Evolutionary conservation across 2,888 invertebrate species (phyloP), one percentile per base, ranked within the genome.

Genomic region (Punctoribates punctum): DNA sequence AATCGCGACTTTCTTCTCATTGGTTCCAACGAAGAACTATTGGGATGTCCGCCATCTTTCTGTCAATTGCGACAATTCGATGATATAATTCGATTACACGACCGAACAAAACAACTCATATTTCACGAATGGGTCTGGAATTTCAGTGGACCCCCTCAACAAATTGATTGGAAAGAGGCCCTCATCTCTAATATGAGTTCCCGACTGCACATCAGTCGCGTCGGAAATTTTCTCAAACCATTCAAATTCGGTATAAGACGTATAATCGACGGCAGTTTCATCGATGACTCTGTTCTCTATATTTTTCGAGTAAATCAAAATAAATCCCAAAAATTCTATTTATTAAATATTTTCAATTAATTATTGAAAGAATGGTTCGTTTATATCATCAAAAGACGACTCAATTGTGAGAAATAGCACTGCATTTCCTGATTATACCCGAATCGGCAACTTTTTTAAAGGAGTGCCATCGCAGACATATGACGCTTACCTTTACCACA

Each of bases 211-310:
- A 34, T 8, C 0, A 3, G 3, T 3, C 5, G 23, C 23, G 23
- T 23, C 27, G 20, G 20, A 5, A 60, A 23, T 20, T 42, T 42
- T 13, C 42, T 11, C 9, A 11, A 42, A 13, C 65, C 38, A 1
- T 65, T 65, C 25, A 20, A 23, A 17, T 65, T 65, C 15, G 65
- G 34, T 20, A 34, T 65, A 3, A 15, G 65, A 15, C 65, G 11
- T 65, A 34, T 65, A 17, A 34, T 65, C 27, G 65, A 29, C 38
- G 65, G 65, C 11, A 65, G 65, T 65, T 65, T 65, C 65, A 65
- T 15, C 25, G 34, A 65, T 27, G 65, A 65, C n/a, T 8, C 13
- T 6, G 34, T 17, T 1, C 65, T 65, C 17, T 65, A 65, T 20
- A 65, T 65, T 1, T 65, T 65, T 38, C 29, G 65, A 38, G 65